phyloP scores from a whole-genome alignment of 2,888 invertebrate genomes.

The Plutella xylostella region DNA sequence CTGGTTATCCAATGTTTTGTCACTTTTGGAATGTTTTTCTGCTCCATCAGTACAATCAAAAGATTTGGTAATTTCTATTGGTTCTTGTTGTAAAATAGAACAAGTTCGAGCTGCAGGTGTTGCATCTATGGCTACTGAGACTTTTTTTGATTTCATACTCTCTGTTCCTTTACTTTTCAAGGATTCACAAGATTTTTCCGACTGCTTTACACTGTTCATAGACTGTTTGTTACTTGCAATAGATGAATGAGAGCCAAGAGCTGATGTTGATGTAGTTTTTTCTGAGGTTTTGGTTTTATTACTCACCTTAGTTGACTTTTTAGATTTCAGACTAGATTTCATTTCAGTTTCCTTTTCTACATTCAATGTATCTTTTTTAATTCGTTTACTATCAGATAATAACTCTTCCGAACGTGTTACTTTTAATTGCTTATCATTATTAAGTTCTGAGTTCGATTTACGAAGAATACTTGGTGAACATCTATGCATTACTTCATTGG shows the following conservation, averaged over 20 bases:
- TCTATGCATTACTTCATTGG: conserved; percentile 80
- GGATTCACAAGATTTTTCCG: conserved; percentile 54
- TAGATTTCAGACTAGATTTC: conserved; percentile 26
- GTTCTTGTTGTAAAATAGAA: conserved; percentile 80
- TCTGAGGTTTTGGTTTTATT: conserved; percentile 46
- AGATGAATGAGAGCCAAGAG: conserved; percentile 55
- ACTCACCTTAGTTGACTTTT: conserved; percentile 31
- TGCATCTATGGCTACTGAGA: conserved; percentile 83
- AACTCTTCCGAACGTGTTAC: conserved; percentile 58
- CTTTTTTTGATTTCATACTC: conserved; percentile 71
- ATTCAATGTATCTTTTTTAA: conserved; percentile 30
- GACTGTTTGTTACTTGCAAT: conserved; percentile 46
- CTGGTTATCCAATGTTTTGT: conserved; percentile 43
- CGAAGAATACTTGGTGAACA: conserved; percentile 76
- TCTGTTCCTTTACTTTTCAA: conserved; percentile 51
- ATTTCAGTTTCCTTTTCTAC: conserved; percentile 25
- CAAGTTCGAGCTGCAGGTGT: conserved; percentile 80
- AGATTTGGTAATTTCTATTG: conserved; percentile 80
- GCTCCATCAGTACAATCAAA: conserved; percentile 47
- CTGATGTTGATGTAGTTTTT: conserved; percentile 59
- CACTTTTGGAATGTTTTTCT: conserved; percentile 38
- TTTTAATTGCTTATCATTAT: conserved; percentile 35
- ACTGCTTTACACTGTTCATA: conserved; percentile 29
- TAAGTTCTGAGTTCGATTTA: conserved; percentile 54
- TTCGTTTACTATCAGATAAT: conserved; percentile 41